Conservation (phyloP, 2,888 invertebrate genomes). For the Euplagia quadripunctaria region DNA sequence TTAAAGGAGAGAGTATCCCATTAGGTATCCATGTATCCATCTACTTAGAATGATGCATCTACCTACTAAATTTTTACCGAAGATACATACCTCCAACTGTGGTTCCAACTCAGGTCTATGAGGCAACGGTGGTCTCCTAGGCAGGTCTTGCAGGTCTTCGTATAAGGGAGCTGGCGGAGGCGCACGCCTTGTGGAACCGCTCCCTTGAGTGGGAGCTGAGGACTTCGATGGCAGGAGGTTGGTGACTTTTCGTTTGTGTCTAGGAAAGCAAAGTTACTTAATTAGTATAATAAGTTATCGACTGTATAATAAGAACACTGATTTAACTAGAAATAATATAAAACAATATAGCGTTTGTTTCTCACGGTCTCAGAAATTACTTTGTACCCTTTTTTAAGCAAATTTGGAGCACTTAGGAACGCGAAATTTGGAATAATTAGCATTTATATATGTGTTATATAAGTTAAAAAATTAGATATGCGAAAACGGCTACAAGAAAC, state of each 20-base stretch:
- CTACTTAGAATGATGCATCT: no score
- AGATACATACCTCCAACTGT: constrained; percentile 76
- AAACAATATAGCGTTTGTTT: no score
- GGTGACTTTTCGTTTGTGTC: constrained; percentile 95
- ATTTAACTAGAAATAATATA: neutral
- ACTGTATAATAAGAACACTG: neutral
- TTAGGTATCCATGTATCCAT: no score
- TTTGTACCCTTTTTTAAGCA: no score
- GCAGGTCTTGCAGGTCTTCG: constrained; percentile 92
- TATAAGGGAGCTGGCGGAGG: constrained; percentile 90
- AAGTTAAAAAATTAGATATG: no score
- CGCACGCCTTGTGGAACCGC: constrained; percentile 83
- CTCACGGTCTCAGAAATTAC: no score
- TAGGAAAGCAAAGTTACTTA: constrained; percentile 80
- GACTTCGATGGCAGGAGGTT: constrained; percentile 94
- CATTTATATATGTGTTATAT: no score
- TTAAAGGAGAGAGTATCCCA: neutral
- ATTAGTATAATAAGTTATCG: neutral
- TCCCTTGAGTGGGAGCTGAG: constrained; percentile 85
- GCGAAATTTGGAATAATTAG: no score
- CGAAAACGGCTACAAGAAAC: no score
- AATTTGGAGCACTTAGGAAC: no score
- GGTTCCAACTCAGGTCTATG: constrained; percentile 82
- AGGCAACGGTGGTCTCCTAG: constrained; percentile 83
- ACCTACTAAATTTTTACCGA: no score